phyloP scores from a whole-genome alignment of 2,113 vertebrate species.

The Crotalus horridus region DNA sequence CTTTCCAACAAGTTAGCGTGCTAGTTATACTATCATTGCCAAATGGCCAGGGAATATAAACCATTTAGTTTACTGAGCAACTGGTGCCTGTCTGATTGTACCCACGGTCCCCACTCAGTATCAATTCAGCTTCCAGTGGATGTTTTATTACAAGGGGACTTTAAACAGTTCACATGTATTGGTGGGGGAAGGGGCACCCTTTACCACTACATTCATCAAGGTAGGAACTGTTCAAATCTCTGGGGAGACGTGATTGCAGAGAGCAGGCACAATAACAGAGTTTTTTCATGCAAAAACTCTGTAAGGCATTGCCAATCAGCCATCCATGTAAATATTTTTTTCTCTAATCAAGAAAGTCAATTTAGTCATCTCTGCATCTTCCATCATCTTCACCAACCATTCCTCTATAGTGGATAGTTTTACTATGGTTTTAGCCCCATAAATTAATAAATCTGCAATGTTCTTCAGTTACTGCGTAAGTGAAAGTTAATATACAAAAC shows the following conservation, averaged over 20 bases:
- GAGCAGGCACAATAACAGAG: not conserved
- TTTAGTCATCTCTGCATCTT: not conserved
- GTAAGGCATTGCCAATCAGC: not conserved
- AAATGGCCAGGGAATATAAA: not conserved
- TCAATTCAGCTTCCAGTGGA: not conserved
- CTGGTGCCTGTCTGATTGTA: not conserved
- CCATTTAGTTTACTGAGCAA: not conserved
- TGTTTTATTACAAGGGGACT: not conserved
- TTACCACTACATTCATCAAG: not conserved
- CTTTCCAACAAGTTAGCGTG: not conserved
- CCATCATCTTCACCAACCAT: not conserved
- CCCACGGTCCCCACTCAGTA: not conserved
- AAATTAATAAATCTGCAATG: not conserved
- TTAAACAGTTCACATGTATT: not conserved
- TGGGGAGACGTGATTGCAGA: not conserved
- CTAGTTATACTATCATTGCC: not conserved
- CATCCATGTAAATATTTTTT: not conserved
- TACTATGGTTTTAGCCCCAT: not conserved
- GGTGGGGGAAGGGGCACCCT: not conserved
- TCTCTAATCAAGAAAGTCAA: not conserved
- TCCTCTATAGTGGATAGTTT: not conserved
- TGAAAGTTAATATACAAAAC: not conserved
- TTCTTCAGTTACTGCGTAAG: not conserved
- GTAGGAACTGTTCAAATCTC: not conserved
- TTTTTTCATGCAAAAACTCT: not conserved